Evolutionary conservation across 2,888 invertebrate species (phyloP), one percentile per base, ranked within the genome.

Genomic region (Molorchus minor): DNA sequence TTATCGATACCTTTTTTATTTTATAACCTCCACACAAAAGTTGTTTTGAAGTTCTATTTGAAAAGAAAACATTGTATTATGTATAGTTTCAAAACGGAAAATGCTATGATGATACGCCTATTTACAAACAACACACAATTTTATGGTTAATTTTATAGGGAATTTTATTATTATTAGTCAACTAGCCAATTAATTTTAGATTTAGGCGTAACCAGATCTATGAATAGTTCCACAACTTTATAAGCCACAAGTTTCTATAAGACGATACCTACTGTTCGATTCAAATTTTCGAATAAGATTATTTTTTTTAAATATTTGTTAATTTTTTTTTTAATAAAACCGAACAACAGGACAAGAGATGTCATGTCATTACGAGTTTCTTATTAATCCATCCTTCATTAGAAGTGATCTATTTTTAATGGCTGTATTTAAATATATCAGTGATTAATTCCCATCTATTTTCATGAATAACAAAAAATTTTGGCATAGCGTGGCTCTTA

Each of bases 121-220:
- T 36, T 36, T 36, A 36, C 36, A 36, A 36, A 36, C 16, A 36
- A 36, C 36, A 36, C 15, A 36, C n/a, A n/a, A 36, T 15, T 36
- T 15, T 15, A 36, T 15, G 10, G 36, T 36, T 36, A 36, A 15
- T 15, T 36, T 15, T 36, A 36, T 36, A 15, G 36, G 16, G 16
- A 36, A 36, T 36, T 36, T 36, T 36, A 36, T 36, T 36, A 36
- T 36, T 36, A 36, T 15, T 36, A 35, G 30, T 1, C 36, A 36
- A 16, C 16, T 1, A 8, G 36, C 36, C 8, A 36, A 36, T 36
- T 36, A 36, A 36, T 36, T 36, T 36, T 36, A 36, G 36, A 36
- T 36, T 36, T 36, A 15, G 10, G 8, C 7, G 35, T 35, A 35
- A 35, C 35, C 15, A 35, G 16, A 16, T 36, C 16, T 15, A 16